These are phyloP conservation scores for Meliscaeva auricollis DNA, from an alignment of 2,888 invertebrate genomes.

Conservation along the genomic window DNA sequence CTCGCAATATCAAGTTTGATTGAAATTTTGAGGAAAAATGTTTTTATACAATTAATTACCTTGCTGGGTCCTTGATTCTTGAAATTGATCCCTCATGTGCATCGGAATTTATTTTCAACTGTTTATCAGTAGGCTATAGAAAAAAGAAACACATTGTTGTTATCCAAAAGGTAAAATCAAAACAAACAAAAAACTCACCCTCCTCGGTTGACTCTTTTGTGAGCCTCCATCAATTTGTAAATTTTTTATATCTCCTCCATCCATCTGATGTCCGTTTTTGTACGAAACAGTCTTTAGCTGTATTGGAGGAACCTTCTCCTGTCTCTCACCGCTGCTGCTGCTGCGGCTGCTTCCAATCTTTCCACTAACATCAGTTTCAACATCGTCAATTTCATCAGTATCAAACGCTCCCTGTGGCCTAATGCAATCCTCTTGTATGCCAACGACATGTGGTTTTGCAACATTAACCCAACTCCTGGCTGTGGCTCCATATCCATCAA, in stretches of 20 bases:
- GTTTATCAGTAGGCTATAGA: background rate
- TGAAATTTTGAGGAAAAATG: too few species aligned
- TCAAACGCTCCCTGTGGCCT: conserved; percentile 40
- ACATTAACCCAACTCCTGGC: conserved; percentile 6
- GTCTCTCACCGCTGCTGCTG: background rate
- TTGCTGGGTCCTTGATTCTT: background rate
- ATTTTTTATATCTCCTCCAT: background rate
- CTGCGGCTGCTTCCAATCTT: background rate
- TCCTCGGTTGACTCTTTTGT: conserved; percentile 1
- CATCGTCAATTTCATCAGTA: conserved; percentile 41
- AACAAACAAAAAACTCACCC: conserved; percentile 42
- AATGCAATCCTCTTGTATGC: conserved; percentile 57
- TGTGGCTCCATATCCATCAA: conserved; percentile 27
- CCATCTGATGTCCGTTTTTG: conserved; percentile 8
- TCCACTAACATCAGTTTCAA: conserved; percentile 33
- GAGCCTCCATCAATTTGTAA: background rate
- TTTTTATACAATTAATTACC: too few species aligned
- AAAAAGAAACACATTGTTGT: conserved; percentile 12
- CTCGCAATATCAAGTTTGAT: too few species aligned
- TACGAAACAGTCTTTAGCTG: conserved; percentile 3
- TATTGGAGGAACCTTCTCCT: background rate
- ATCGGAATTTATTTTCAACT: background rate
- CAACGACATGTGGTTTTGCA: conserved; percentile 56
- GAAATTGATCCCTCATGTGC: background rate
- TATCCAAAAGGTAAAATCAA: background rate